Evolutionary conservation across 2,888 invertebrate genomes (phyloP), one percentile per base, ranked within the genome.

Genomic region (Cryptocephalus primarius): DNA sequence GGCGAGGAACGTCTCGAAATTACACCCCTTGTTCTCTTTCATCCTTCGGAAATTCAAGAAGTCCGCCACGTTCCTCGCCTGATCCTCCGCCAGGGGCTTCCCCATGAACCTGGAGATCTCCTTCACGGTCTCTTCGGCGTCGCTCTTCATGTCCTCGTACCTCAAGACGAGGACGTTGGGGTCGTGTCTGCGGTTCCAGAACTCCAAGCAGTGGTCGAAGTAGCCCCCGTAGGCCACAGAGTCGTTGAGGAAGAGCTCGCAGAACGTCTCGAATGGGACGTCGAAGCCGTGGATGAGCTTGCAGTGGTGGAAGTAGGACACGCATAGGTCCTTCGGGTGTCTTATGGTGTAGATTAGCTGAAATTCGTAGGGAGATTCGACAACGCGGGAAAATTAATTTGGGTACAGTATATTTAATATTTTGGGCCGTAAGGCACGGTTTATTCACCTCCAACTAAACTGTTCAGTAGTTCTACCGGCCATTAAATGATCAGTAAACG

Each of bases 311-410:
- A 85, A 93, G 63, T 84, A 91, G 0, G 93, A 93, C 0, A 93
- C 88, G 51, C 85, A 85, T 61, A 87, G 80, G 65, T 94, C 94
- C 67, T 92, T 92, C 0, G 93, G 90, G 70, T 94, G 90, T 42
- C 94, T 79, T 0, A 87, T 80, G 1, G 88, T 83, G 67, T 93
- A 94, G 51, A 94, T 81, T 13, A 91, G 81, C 87, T 90, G 63
- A 41, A 58, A 61, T 39, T 45, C 4, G 36, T 2, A 36, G 2
- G 22, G 22, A 22, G 22, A 6, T 22, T 22, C 3, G 22, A 22
- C 6, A 22, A 22, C 22, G 22, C 6, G 6, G 22, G 22, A 6
- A 6, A 22, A 6, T 4, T 6, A 22, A 6, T 22, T 22, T 22
- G 22, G 22, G 22, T 2, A 22, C 2, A 22, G 22, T 22, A 6